phyloP scores from a whole-genome alignment of 2,113 vertebrate species.

The Penelope pileata region DNA sequence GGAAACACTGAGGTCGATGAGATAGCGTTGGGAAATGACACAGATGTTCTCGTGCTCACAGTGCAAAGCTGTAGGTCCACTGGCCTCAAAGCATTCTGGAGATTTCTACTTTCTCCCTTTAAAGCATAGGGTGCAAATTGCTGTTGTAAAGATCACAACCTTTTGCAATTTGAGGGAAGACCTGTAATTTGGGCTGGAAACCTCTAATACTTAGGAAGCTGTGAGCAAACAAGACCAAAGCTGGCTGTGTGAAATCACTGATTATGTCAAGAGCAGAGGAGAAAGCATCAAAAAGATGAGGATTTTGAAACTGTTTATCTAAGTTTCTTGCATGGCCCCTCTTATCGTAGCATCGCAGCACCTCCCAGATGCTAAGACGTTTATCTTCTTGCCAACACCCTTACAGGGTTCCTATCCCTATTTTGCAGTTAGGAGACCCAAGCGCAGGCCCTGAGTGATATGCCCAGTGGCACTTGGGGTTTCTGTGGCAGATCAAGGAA shows the following conservation, averaged over 20 bases:
- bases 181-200: not conserved
- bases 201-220: not conserved
- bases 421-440: constrained; percentile 51
- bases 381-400: constrained; percentile 58
- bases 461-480: constrained; percentile 55
- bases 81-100: not conserved
- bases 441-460: constrained; percentile 36
- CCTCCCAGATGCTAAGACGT: not conserved
- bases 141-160: not conserved
- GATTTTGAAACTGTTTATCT: constrained; percentile 50
- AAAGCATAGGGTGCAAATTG: not conserved
- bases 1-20: rapidly evolving
- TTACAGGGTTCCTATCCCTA: constrained; percentile 40
- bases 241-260: not conserved
- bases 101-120: not conserved
- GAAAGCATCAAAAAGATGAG: constrained; percentile 18
- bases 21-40: not conserved
- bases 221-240: not conserved
- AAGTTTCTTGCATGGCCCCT: constrained; percentile 1
- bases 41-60: rapidly evolving
- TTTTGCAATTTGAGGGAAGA: not conserved
- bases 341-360: constrained; percentile 28
- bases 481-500: constrained; percentile 65
- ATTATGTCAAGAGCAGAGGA: not conserved
- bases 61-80: not conserved